Evolutionary conservation across 2,113 vertebrate genomes (phyloP).

Genomic region (Phylloscopus trochiloides): DNA sequence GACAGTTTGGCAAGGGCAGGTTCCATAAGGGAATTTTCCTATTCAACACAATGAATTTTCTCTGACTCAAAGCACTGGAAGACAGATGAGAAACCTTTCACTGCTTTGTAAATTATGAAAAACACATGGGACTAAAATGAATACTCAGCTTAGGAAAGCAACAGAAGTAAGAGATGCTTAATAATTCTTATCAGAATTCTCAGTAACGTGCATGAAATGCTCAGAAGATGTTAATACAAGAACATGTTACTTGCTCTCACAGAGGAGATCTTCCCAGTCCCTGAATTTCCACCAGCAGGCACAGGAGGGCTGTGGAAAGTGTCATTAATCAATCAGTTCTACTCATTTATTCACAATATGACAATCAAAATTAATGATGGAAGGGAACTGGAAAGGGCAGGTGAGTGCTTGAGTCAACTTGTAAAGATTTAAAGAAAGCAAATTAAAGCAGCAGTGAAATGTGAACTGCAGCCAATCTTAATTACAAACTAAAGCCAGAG

Average conservation of each 20-base stretch:
- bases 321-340: slow-evolving; percentile 9
- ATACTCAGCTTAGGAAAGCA: background rate
- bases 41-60: slow-evolving; percentile 10
- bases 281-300: background rate
- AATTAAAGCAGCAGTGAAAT: slow-evolving; percentile 9
- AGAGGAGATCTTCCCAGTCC: background rate
- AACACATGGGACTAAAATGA: slow-evolving; percentile 3
- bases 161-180: slow-evolving; percentile 22
- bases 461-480: slow-evolving; percentile 33
- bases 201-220: background rate
- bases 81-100: slow-evolving; percentile 15
- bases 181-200: slow-evolving; percentile 37
- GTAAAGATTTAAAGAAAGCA: slow-evolving; percentile 38
- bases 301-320: background rate
- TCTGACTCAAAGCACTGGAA: slow-evolving; percentile 6
- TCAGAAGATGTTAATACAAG: background rate
- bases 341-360: background rate
- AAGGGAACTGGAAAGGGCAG: slow-evolving; percentile 29
- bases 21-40: background rate
- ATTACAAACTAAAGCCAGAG: slow-evolving; percentile 35
- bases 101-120: slow-evolving; percentile 31
- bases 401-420: slow-evolving; percentile 24
- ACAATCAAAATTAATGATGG: slow-evolving; percentile 46
- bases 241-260: background rate
- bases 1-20: background rate